Conservation (phyloP, 2,888 invertebrate genomes). For the Ormia ochracea region DNA sequence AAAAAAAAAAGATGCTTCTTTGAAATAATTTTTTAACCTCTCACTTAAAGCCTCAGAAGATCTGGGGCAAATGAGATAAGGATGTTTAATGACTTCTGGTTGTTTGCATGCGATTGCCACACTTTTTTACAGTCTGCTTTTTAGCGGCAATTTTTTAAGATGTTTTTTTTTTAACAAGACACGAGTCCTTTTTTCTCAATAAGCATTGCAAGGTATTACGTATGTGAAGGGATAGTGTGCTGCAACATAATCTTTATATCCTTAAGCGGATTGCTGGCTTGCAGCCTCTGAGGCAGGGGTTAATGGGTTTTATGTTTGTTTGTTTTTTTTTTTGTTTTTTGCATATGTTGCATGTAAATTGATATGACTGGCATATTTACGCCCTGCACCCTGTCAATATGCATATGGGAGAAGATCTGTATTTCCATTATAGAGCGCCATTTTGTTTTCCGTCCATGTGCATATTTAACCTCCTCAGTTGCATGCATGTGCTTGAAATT, state of each 20-base stretch:
- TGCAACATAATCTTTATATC: conserved; percentile 8
- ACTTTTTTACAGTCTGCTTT: conserved; percentile 36
- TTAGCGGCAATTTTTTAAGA: conserved; percentile 40
- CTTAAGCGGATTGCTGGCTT: conserved; percentile 44
- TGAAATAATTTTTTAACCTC: conserved; percentile 56
- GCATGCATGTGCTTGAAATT: background rate
- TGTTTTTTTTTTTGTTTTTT: conserved; percentile 21
- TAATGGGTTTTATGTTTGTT: conserved; percentile 31
- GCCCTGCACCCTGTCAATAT: conserved; percentile 36
- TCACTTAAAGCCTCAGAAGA: conserved; percentile 28
- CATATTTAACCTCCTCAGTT: background rate
- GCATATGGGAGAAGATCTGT: background rate
- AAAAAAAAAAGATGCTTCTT: conserved; percentile 10
- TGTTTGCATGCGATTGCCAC: conserved; percentile 59
- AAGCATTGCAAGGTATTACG: conserved; percentile 6
- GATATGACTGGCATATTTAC: conserved; percentile 49
- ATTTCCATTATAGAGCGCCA: conserved; percentile 38
- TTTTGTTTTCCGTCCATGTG: conserved; percentile 40
- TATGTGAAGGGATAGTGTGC: background rate
- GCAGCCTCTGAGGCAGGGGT: conserved; percentile 27
- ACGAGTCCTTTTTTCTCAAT: conserved; percentile 32
- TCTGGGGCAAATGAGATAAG: conserved; percentile 41
- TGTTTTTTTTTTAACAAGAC: conserved; percentile 19
- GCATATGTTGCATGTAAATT: conserved; percentile 62
- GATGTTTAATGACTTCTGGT: conserved; percentile 47